These are phyloP conservation scores for Philereme transversata DNA, from an alignment of 2,888 invertebrate species.

Conservation along the genomic window DNA sequence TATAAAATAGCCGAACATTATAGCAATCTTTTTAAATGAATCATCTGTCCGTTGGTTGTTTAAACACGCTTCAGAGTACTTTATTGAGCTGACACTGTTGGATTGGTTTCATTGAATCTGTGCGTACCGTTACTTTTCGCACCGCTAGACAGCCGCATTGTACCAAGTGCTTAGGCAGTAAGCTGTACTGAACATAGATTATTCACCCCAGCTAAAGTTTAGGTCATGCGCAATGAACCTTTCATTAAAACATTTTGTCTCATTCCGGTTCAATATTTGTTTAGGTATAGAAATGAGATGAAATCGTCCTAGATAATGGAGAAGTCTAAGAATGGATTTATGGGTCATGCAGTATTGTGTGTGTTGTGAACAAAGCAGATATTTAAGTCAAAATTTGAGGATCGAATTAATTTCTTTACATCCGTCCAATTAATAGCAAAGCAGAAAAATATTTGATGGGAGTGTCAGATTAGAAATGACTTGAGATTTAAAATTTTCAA, in stretches of 20 bases:
- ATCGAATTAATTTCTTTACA: too few species aligned
- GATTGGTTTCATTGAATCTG: constrained; percentile 44
- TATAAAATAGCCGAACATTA: too few species aligned
- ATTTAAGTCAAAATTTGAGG: too few species aligned
- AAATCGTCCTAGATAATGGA: constrained; percentile 3
- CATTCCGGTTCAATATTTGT: constrained; percentile 28
- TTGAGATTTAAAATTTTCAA: too few species aligned
- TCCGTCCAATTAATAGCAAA: too few species aligned
- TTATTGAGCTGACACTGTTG: constrained; percentile 23
- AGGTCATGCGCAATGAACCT: constrained; percentile 65
- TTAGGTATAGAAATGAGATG: constrained; percentile 13
- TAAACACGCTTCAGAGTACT: constrained; percentile 13
- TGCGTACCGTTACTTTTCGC: constrained; percentile 48
- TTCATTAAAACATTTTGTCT: constrained; percentile 46
- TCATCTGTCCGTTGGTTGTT: too few species aligned
- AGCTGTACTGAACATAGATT: constrained; percentile 40
- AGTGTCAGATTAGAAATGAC: too few species aligned
- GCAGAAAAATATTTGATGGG: too few species aligned
- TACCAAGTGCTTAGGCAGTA: constrained; percentile 23
- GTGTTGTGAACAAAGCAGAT: too few species aligned
- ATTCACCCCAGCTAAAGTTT: constrained; percentile 57
- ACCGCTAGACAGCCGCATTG: constrained; percentile 40
- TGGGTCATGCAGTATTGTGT: too few species aligned
- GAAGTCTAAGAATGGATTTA: constrained; percentile 6
- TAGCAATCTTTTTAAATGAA: too few species aligned